Evolutionary conservation across 2,888 invertebrate species (phyloP).

Genomic region (Boloria euphrosyne): DNA sequence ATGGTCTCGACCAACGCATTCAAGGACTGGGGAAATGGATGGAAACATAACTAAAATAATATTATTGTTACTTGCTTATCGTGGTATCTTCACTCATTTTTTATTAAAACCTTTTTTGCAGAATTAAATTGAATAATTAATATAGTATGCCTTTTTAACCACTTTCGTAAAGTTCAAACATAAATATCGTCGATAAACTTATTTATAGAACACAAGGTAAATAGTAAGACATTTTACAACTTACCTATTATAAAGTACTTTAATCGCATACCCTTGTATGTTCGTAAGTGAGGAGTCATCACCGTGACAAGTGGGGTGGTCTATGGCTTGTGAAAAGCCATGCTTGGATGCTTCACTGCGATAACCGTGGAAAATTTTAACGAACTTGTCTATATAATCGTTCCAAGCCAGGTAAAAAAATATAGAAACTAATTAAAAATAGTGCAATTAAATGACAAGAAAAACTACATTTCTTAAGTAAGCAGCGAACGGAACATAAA

Average conservation of each 20-base stretch:
- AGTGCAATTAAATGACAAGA: not conserved
- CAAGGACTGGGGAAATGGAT: slow-evolving; percentile 73
- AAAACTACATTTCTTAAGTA: slow-evolving; percentile 10
- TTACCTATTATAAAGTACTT: slow-evolving; percentile 20
- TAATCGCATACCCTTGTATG: slow-evolving; percentile 41
- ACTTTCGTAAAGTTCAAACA: not conserved
- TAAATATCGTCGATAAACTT: slow-evolving; percentile 40
- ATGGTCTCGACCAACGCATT: slow-evolving; percentile 54
- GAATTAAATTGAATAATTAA: no score
- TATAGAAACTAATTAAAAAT: not conserved
- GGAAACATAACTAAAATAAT: slow-evolving; percentile 48
- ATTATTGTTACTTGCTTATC: slow-evolving; percentile 35
- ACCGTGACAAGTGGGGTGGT: slow-evolving; percentile 79
- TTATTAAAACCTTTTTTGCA: no score
- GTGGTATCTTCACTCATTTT: not conserved
- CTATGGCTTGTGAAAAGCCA: slow-evolving; percentile 72
- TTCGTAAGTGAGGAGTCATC: slow-evolving; percentile 54
- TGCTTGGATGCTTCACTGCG: slow-evolving; percentile 63
- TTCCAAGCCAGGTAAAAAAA: slow-evolving; percentile 1
- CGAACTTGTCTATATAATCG: slow-evolving; percentile 40
- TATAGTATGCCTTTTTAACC: not conserved
- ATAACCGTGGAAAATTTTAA: slow-evolving; percentile 60
- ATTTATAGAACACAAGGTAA: slow-evolving; percentile 22
- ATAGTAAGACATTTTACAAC: slow-evolving; percentile 18
- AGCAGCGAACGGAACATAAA: slow-evolving; percentile 41